A percentile compares a stretch with the other conserved stretches of the same genome.
Conservation (phyloP, 2,888 invertebrate species). For the Diadegma fenestrale region DNA sequence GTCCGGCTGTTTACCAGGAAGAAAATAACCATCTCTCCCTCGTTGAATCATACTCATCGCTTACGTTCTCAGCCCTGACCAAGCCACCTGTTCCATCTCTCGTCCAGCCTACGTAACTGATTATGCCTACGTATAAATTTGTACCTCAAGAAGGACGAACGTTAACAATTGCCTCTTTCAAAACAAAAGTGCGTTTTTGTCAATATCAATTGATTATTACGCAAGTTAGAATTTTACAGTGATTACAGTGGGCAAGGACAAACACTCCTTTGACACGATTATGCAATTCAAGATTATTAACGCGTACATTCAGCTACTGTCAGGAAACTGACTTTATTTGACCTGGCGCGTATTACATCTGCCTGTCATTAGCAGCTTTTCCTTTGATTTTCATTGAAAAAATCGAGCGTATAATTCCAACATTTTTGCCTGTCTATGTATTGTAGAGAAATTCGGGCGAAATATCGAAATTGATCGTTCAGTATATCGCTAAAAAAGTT, state of each 20-base stretch:
- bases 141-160: too few relatives aligned
- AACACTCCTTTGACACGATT: background rate
- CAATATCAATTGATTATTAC: constrained; percentile 34
- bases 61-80: constrained; percentile 32
- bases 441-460: too few relatives aligned
- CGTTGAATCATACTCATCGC: constrained; percentile 32
- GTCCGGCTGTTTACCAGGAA: constrained; percentile 13
- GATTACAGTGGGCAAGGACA: constrained; percentile 41
- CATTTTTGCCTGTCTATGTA: too few relatives aligned
- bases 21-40: constrained; percentile 21
- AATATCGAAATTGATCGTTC: too few relatives aligned
- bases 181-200: constrained; percentile 30
- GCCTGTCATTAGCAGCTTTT: too few relatives aligned
- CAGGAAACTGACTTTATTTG: too few relatives aligned
- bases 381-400: too few relatives aligned
- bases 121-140: too few relatives aligned
- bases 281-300: constrained; percentile 9
- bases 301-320: background rate
- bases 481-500: too few relatives aligned
- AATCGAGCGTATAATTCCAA: too few relatives aligned
- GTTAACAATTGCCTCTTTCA: constrained; percentile 38
- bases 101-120: background rate
- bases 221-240: constrained; percentile 58
- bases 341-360: too few relatives aligned
- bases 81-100: constrained; percentile 47